phyloP scores from a whole-genome alignment of 2,113 vertebrate species.

The Taxidea taxus region DNA sequence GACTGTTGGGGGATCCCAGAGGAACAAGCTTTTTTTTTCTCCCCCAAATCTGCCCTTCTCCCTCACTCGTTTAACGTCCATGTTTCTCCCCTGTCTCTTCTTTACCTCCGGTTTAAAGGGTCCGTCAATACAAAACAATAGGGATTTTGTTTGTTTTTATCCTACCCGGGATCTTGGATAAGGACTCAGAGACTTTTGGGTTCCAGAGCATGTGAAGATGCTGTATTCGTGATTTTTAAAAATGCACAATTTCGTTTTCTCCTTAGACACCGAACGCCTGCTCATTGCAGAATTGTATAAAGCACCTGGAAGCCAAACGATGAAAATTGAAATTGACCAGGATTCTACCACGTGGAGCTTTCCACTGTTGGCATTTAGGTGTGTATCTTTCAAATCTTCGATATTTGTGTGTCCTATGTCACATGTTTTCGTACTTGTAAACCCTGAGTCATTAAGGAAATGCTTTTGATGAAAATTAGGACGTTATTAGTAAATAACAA shows the following conservation, averaged over 20 bases:
- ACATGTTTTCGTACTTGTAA: neutral
- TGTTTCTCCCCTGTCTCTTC: too few species aligned
- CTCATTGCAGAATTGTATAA: neutral
- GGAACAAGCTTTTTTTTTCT: neutral
- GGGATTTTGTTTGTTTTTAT: neutral
- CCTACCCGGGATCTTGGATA: neutral
- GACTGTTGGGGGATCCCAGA: neutral
- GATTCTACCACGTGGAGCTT: neutral
- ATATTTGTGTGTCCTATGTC: neutral
- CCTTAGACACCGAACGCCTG: neutral
- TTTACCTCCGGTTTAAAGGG: neutral
- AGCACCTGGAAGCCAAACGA: neutral
- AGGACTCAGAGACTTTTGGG: neutral
- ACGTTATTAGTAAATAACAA: neutral
- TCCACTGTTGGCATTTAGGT: neutral
- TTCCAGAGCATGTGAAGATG: neutral
- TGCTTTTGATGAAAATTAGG: neutral
- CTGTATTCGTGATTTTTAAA: neutral
- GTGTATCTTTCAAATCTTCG: neutral
- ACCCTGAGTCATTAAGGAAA: neutral
- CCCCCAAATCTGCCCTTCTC: neutral
- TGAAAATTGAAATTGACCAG: neutral
- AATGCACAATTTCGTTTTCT: neutral
- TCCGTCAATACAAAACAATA: neutral
- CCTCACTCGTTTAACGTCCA: rapidly evolving